Evolutionary conservation across 1,140 invertebrate species (phyloP), one percentile per base, ranked within the genome.

Genomic region (Drosophila parabipectinata): DNA sequence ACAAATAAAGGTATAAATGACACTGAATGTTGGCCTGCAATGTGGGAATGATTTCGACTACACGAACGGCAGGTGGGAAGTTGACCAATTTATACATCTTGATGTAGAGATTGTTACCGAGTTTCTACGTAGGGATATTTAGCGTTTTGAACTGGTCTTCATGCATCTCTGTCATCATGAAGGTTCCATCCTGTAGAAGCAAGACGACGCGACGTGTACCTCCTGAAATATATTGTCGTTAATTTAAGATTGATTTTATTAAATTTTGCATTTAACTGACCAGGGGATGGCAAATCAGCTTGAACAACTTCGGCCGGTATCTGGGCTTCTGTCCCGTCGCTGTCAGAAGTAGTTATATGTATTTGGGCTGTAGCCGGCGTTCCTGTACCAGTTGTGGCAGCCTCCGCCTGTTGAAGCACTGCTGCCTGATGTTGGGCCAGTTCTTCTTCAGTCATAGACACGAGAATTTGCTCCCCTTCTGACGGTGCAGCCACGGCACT

Each of bases 151-250:
- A 97, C 81, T 97, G 96, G 80, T 97, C 96, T 77, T 96, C 95
- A 66, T 96, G 95, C 41, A 97, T 94, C 92, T 97, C 96, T 15
- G 96, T 97, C 94, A 97, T 95, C 93, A 96, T 96, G 53, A 97
- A 93, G 82, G 95, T 96, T 45, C 96, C 96, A 90, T 97, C 96
- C 6, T 96, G 96, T 75, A 97, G 92, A 69, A 97, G 92, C 30
- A 97, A 92, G 1, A 97, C 95, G 8, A 97, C 96, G 92, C 95
- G 94, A 81, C 96, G 94, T 6, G 95, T 96, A 24, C 96, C 96
- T 90, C 95, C 96, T 96, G 73, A 2, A 92, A 63, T 41, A 92
- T 47, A 28, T 41, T 0, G 9, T 9, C 32, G 8, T 15, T 44
- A 15, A 9, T 44, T 15, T 44, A 8, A 18, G 12, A 44, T 44